Evolutionary conservation across 2,888 invertebrate genomes (phyloP).

Genomic region (Aplocera efformata): DNA sequence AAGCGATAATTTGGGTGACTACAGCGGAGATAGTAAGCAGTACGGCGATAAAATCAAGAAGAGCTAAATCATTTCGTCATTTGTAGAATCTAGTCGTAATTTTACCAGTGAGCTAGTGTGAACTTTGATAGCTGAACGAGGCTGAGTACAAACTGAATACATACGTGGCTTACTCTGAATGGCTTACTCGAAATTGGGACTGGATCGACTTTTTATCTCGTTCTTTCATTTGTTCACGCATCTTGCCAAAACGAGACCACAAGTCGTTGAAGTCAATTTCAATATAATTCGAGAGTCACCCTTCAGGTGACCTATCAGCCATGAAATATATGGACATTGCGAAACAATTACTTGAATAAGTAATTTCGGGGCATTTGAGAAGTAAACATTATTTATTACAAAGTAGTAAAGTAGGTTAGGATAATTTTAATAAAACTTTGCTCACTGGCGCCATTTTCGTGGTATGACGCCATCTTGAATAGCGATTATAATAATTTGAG

Average conservation of each 20-base stretch:
- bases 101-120: slow-evolving; percentile 35
- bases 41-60: slow-evolving; percentile 56
- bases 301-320: too few relatives aligned
- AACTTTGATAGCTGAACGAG: not conserved
- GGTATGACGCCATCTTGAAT: slow-evolving; percentile 38
- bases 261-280: too few relatives aligned
- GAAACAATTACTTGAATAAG: too few relatives aligned
- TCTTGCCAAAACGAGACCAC: too few relatives aligned
- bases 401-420: not conserved
- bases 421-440: slow-evolving; percentile 6
- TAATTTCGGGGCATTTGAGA: not conserved
- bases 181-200: too few relatives aligned
- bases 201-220: too few relatives aligned
- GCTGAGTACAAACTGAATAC: too few relatives aligned
- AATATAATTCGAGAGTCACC: too few relatives aligned
- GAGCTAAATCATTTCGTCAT: slow-evolving; percentile 33
- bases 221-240: too few relatives aligned
- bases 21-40: slow-evolving; percentile 34
- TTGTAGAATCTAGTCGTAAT: slow-evolving; percentile 47
- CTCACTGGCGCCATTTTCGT: slow-evolving; percentile 49
- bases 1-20: slow-evolving; percentile 53
- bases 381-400: not conserved
- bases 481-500: too few relatives aligned
- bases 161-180: too few relatives aligned
- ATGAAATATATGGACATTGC: too few relatives aligned